Conservation (phyloP, 2,888 invertebrate species). For the Melanostoma mellinum region DNA sequence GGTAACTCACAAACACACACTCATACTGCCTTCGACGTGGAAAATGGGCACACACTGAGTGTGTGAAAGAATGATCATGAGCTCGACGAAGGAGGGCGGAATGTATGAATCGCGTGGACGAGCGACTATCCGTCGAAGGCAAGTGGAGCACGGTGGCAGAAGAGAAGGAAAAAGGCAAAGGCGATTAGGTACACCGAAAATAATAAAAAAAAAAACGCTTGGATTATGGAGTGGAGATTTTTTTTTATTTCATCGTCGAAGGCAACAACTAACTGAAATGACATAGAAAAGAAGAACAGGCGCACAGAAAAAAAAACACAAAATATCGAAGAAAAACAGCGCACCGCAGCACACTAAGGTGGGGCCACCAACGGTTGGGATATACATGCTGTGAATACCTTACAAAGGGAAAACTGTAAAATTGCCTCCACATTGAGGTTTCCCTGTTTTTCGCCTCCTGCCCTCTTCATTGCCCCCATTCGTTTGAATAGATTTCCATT, state of each 20-base stretch:
- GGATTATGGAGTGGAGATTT: constrained; percentile 70
- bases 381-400: constrained; percentile 70
- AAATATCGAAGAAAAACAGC: constrained; percentile 25
- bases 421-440: constrained; percentile 69
- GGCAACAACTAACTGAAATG: constrained; percentile 70
- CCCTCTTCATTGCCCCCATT: constrained; percentile 26
- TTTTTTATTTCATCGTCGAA: constrained; percentile 48
- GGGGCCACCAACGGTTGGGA: constrained; percentile 65
- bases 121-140: constrained; percentile 27
- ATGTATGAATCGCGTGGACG: constrained; percentile 67
- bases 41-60: constrained; percentile 57
- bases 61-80: constrained; percentile 54
- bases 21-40: constrained; percentile 32
- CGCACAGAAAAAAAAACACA: constrained; percentile 44
- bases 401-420: constrained; percentile 73
- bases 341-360: constrained; percentile 59
- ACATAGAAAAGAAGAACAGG: constrained; percentile 71
- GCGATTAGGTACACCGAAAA: constrained; percentile 71
- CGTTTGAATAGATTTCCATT: constrained; percentile 59
- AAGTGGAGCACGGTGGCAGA: constrained; percentile 39
- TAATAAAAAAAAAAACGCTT: constrained; percentile 46
- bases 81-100: constrained; percentile 47
- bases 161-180: constrained; percentile 69
- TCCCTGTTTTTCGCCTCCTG: constrained; percentile 21
- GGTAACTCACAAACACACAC: constrained; percentile 46